Percentiles rank a stretch among this genome's conserved stretches.
These are phyloP conservation scores for Ctenoplectra terminalis DNA, from an alignment of 1,140 invertebrate species.

Conservation along the genomic window DNA sequence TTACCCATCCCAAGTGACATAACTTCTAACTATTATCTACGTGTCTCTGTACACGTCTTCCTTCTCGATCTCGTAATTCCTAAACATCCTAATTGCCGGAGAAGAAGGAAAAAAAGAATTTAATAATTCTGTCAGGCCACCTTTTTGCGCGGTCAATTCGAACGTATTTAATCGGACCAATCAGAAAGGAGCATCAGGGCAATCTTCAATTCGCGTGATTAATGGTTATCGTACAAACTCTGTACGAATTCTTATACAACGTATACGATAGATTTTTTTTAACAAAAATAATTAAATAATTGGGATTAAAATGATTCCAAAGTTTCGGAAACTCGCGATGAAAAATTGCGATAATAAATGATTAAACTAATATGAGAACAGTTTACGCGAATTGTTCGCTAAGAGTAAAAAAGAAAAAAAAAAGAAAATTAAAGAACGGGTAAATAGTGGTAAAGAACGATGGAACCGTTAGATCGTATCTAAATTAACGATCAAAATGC, in stretches of 20 bases:
- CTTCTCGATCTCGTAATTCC: slow-evolving; percentile 31
- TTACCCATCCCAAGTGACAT: background rate
- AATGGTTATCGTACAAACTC: background rate
- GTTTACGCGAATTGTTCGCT: background rate
- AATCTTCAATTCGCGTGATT: background rate
- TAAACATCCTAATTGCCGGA: slow-evolving; percentile 7
- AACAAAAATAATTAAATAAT: background rate
- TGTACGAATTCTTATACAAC: background rate
- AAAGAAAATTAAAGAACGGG: background rate
- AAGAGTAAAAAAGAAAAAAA: background rate
- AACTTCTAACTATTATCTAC: background rate
- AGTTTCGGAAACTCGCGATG: too few relatives aligned
- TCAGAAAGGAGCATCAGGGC: background rate
- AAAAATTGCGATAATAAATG: too few relatives aligned
- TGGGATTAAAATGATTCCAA: background rate
- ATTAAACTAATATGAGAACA: slow-evolving; percentile 1
- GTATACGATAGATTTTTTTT: background rate
- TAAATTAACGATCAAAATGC: slow-evolving; percentile 21
- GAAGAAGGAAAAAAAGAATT: background rate
- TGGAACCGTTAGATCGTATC: slow-evolving; percentile 18
- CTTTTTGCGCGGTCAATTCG: slow-evolving; percentile 14
- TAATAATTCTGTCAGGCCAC: background rate
- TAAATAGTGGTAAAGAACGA: background rate
- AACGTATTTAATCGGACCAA: background rate
- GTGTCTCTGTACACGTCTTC: background rate